Conservation (phyloP, 2,797 vertebrate species). For the Microctenopoma lineatum region DNA sequence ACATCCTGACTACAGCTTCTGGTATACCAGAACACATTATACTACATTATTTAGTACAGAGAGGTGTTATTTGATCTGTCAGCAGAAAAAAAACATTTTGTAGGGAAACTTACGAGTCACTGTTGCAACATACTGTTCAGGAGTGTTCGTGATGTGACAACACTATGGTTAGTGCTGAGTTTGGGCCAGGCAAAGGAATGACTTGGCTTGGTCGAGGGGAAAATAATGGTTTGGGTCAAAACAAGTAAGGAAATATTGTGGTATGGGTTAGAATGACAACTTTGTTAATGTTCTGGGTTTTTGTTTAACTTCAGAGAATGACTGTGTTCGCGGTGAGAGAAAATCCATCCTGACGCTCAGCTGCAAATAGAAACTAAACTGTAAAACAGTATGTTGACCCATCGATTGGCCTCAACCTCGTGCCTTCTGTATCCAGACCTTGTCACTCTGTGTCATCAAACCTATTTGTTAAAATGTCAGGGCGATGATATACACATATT, state of each 20-base stretch:
- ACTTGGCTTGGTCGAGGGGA: neutral
- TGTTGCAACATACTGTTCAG: neutral
- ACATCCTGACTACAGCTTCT: no score
- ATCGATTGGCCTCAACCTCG: neutral
- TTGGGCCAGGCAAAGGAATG: neutral
- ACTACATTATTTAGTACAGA: no score
- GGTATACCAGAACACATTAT: no score
- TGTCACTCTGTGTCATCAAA: neutral
- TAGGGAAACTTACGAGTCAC: neutral
- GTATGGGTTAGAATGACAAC: neutral
- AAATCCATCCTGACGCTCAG: neutral
- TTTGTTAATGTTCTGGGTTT: neutral
- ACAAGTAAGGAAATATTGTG: neutral
- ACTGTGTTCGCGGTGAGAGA: neutral
- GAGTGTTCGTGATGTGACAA: neutral
- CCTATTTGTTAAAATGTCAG: constrained; percentile 7
- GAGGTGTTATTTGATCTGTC: neutral
- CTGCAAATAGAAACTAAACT: neutral
- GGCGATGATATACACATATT: constrained; percentile 29
- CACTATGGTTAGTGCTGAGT: neutral
- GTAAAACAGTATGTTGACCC: neutral
- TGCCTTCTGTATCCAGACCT: neutral
- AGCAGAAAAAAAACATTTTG: no score
- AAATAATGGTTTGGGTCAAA: neutral
- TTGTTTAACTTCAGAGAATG: neutral